These are phyloP conservation scores for Aethes cnicana DNA, from an alignment of 2,888 invertebrate species.

Conservation along the genomic window DNA sequence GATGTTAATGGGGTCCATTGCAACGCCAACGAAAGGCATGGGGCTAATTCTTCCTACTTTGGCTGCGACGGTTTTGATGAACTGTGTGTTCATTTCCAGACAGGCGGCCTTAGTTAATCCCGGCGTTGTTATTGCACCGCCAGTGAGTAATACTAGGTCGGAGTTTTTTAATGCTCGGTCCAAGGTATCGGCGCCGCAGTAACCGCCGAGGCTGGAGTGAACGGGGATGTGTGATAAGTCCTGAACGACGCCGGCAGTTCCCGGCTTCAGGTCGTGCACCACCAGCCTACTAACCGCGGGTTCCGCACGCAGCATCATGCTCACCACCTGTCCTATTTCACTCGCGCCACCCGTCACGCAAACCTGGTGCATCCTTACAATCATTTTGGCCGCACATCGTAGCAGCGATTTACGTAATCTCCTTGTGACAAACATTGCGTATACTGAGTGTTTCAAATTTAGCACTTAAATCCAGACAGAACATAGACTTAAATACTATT, in stretches of 20 bases:
- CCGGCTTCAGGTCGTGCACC: constrained; percentile 75
- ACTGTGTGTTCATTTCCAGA: constrained; percentile 73
- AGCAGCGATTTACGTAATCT: constrained; percentile 19
- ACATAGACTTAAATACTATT: constrained; percentile 5
- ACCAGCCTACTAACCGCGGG: constrained; percentile 81
- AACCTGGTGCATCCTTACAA: constrained; percentile 52
- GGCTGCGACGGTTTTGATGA: constrained; percentile 56
- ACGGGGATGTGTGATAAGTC: constrained; percentile 76
- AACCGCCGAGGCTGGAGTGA: constrained; percentile 53
- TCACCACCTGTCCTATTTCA: constrained; percentile 78
- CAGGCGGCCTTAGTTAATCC: constrained; percentile 83
- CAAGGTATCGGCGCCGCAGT: constrained; percentile 52
- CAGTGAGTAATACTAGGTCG: constrained; percentile 86
- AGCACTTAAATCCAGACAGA: no score
- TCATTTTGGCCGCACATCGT: background rate
- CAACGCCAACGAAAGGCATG: constrained; percentile 66
- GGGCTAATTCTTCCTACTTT: constrained; percentile 53
- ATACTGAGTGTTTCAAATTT: no score
- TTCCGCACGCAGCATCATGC: constrained; percentile 82
- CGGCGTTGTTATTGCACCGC: constrained; percentile 83
- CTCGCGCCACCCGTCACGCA: constrained; percentile 69
- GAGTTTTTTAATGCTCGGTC: constrained; percentile 72
- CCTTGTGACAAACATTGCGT: constrained; percentile 31
- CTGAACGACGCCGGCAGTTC: constrained; percentile 63
- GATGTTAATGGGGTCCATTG: constrained; percentile 72